These are phyloP conservation scores for Hypomesus transpacificus DNA, from an alignment of 2,113 vertebrate genomes.

Conservation along the genomic window DNA sequence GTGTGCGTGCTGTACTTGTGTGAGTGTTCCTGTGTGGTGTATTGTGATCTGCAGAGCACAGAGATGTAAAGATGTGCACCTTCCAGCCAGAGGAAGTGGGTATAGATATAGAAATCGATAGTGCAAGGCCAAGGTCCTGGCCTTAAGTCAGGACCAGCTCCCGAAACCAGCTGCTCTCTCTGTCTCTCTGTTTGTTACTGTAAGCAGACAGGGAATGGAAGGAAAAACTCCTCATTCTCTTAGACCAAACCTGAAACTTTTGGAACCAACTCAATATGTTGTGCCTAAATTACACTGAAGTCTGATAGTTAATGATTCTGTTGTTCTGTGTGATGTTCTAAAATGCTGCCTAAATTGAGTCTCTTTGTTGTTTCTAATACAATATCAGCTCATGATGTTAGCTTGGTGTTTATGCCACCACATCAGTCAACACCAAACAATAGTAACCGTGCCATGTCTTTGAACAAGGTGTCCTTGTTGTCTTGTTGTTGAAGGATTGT, in stretches of 20 bases:
- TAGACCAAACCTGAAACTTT: no score
- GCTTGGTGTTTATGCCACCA: no score
- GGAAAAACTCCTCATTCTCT: background rate
- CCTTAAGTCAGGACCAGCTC: constrained; percentile 11
- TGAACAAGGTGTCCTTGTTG: background rate
- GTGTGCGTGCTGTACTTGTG: background rate
- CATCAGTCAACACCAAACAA: background rate
- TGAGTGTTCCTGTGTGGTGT: background rate
- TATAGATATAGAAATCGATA: constrained; percentile 42
- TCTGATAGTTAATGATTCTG: no score
- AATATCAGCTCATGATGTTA: background rate
- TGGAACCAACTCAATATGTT: no score
- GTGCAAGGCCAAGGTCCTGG: constrained; percentile 33
- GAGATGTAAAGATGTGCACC: background rate
- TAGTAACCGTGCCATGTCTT: background rate
- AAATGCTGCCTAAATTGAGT: no score
- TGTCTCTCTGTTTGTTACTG: background rate
- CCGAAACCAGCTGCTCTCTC: background rate
- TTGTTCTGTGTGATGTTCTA: no score
- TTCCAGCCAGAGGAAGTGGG: constrained; percentile 3
- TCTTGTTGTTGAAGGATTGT: background rate
- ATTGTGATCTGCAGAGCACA: background rate
- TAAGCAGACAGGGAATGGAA: background rate
- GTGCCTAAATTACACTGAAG: no score
- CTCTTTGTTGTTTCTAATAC: background rate